Percentiles rank a stretch among this genome's conserved stretches.
Conservation (phyloP, 1,140 invertebrate genomes). For the Asbolus verrucosus region DNA sequence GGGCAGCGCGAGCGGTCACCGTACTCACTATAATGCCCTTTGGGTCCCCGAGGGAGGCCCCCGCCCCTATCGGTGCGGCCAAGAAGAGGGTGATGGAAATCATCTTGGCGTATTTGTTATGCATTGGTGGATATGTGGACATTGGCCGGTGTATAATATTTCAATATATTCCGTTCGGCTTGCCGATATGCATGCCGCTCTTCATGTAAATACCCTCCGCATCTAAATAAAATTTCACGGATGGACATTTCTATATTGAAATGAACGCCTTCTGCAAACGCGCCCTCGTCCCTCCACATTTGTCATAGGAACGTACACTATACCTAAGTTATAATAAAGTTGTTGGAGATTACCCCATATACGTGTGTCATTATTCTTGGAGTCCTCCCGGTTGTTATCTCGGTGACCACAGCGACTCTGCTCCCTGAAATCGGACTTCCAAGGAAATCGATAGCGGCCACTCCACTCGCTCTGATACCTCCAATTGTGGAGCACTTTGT, state of each 20-base stretch:
- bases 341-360: constrained; percentile 9
- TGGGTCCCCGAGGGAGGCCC: constrained; percentile 46
- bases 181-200: constrained; percentile 47
- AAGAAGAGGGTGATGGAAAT: constrained; percentile 57
- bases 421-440: too few relatives aligned
- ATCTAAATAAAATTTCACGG: constrained; percentile 60
- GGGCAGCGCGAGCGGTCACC: constrained; percentile 49
- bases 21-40: constrained; percentile 50
- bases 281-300: constrained; percentile 13
- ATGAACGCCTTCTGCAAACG: constrained; percentile 42
- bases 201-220: constrained; percentile 51
- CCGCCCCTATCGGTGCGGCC: constrained; percentile 53
- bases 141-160: constrained; percentile 60
- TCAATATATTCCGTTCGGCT: constrained; percentile 59
- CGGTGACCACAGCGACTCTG: constrained; percentile 40
- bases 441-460: constrained; percentile 28
- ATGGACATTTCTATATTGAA: constrained; percentile 55
- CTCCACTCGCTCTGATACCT: constrained; percentile 15
- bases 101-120: constrained; percentile 60
- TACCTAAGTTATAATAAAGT: constrained; percentile 20
- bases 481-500: too few relatives aligned
- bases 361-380: constrained; percentile 30
- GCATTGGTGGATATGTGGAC: constrained; percentile 61
- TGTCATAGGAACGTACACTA: too few relatives aligned
- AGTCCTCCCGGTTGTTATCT: constrained; percentile 45